Base-by-base conservation (phyloP, 2,113 vertebrate genomes). In the Ceyx margarethae region DNA sequence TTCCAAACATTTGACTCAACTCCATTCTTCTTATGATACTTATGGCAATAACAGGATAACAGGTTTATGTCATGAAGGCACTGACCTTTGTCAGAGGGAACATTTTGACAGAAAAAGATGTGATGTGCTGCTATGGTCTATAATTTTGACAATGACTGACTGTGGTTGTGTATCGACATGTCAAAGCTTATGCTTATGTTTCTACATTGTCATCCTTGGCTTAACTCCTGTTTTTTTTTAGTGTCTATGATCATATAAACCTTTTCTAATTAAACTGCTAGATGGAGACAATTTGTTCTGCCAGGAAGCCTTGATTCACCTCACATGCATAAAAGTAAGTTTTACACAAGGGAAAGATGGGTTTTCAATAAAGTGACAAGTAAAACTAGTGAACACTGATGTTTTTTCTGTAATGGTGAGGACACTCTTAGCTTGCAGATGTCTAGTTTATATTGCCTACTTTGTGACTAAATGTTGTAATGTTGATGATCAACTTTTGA, bases 71-170 rank as follows among this genome's bases (percentile, higher is more conserved):
- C 92, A 91, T 95, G 92, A 96, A 91, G 60, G 73, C 86, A 78
- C 17, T 97, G 97, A 98, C 96, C 96, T 97, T 96, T 97, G 84
- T 94, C 90, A 95, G 93, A 85, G 60, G 46, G 91, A 96, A 92
- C 89, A 95, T 93, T 96, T 97, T 96, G 95, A 97, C 94, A 93
- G 84, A 73, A 80, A 87, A 95, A 95, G 60, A 85, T 66, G 10
- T 60, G 33, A 53, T 77, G 29, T 7, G 54, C 50, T 67, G 46
- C 64, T 89, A 35, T 0, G 15, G 76, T 79, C 65, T 89, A 15
- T 50, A 89, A 81, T 91, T 96, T 94, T 96, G 95, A 95, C 95
- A 97, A 66, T 95, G 96, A 97, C 81, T 97, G 97, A 96, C 96
- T 37, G 15, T 35, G 68, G 84, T 65, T 84, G 26, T 76, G 23